Evolutionary conservation across 2,888 invertebrate species (phyloP).

Genomic region (Plusia festucae): DNA sequence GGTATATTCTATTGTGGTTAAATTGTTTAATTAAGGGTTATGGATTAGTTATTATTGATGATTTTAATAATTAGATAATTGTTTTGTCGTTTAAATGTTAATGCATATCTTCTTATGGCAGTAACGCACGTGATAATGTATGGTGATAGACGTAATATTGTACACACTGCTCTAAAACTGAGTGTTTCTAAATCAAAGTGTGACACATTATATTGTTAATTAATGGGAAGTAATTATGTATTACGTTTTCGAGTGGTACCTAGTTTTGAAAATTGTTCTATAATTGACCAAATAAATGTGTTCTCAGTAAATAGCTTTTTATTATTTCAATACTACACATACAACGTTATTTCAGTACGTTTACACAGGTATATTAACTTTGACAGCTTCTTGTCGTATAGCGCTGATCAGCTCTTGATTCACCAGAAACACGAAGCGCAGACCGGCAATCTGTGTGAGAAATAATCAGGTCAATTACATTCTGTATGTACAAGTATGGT

Average conservation of each 20-base stretch:
- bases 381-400: constrained; percentile 96
- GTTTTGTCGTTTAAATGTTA: constrained; percentile 76
- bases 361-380: constrained; percentile 90
- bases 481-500: not conserved
- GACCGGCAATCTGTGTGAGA: constrained; percentile 92
- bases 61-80: constrained; percentile 66
- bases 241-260: constrained; percentile 84
- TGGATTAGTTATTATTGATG: constrained; percentile 76
- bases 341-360: constrained; percentile 9
- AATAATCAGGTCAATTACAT: constrained; percentile 20
- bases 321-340: constrained; percentile 53
- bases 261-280: constrained; percentile 83
- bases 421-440: constrained; percentile 97
- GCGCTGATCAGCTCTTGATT: constrained; percentile 97
- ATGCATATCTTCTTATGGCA: constrained; percentile 84
- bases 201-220: constrained; percentile 67
- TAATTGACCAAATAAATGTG: constrained; percentile 89
- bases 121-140: constrained; percentile 86
- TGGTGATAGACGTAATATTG: constrained; percentile 81
- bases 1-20: constrained; percentile 77
- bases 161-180: constrained; percentile 61
- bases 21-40: constrained; percentile 81
- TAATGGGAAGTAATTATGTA: constrained; percentile 67
- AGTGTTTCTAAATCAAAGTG: constrained; percentile 64
- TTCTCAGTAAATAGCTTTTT: constrained; percentile 81